These are phyloP conservation scores for Tylochromis polylepis DNA, from an alignment of 2,113 vertebrate species.

Conservation along the genomic window DNA sequence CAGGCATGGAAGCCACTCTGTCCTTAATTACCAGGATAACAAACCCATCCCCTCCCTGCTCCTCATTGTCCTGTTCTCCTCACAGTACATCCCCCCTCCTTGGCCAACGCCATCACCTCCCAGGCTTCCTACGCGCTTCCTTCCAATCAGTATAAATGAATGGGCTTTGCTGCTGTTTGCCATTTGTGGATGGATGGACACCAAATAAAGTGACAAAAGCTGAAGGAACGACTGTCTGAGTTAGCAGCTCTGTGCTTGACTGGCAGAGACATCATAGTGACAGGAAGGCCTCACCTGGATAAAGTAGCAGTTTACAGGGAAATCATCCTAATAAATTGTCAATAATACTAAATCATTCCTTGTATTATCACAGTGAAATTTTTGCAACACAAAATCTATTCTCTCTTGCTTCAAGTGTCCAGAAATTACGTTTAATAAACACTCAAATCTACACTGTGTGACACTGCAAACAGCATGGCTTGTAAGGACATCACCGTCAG, in stretches of 20 bases:
- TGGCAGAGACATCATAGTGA: conserved; percentile 59
- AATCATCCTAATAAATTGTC: neutral
- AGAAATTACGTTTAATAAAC: neutral
- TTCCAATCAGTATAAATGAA: conserved; percentile 59
- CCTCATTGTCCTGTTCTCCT: conserved; percentile 33
- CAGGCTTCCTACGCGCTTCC: conserved; percentile 13
- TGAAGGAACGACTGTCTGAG: conserved; percentile 51
- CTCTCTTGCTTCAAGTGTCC: neutral
- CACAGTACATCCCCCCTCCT: conserved; percentile 16
- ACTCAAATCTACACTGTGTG: neutral
- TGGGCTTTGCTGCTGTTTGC: conserved; percentile 47
- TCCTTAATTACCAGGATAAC: conserved; percentile 88
- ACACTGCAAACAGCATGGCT: conserved; percentile 1
- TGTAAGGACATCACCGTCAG: conserved; percentile 39
- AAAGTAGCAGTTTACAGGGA: conserved; percentile 47
- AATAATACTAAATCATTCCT: neutral
- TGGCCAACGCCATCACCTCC: conserved; percentile 11
- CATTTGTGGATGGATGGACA: conserved; percentile 57
- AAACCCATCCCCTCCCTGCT: conserved; percentile 73
- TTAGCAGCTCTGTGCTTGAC: conserved; percentile 63
- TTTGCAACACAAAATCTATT: neutral
- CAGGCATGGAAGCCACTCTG: conserved; percentile 79
- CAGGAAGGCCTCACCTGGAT: conserved; percentile 60
- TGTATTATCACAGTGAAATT: neutral
- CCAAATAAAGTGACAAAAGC: conserved; percentile 66